Evolutionary conservation across 1,140 invertebrate genomes (phyloP), one percentile per base, ranked within the genome.

Genomic region (Bilobella aurantiaca): DNA sequence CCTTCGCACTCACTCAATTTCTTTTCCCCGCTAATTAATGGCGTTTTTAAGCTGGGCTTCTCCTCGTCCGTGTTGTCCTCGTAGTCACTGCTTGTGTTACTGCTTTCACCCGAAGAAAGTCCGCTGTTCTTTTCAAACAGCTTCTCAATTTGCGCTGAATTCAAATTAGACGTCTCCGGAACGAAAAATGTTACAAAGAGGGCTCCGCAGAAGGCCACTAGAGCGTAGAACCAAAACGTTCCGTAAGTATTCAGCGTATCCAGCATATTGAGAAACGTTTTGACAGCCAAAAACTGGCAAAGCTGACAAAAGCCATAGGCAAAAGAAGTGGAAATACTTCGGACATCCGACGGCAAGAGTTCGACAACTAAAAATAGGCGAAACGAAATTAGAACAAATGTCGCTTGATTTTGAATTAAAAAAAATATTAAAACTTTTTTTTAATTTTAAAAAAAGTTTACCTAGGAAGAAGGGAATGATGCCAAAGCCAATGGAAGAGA

Each of bases 251-350:
- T 83, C 64, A 90, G 77, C 1, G 64, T 25, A 0, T 73, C 23
- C n/a, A 83, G 75, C 73, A 87, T 76, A 1, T 80, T 75, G 0
- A 84, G 83, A 76, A 89, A 91, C 2, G 81, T 81, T 74, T 90
- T 90, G 2, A 89, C 84, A 2, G 85, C 81, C 2, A 87, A 72
- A 70, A 91, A 91, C 29, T 85, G 85, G 73, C 86, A 86, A 0
- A 85, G 75, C 76, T 88, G 89, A 30, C 81, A 86, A 1, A 83
- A 75, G 29, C 83, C 30, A 23, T 23, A 32, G 16, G 63, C 65
- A n/a, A 70, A 18, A 25, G 69, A 64, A 30, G 65, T 67, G 29
- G 32, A 23, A 3, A 64, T 37, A 28, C 58, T 64, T 0, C 65
- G 37, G 21, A 63, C 62, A 58, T 72, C 70, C 0, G 65, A 53